Conservation (phyloP, 2,888 invertebrate species). For the Metacarcinus magister region DNA sequence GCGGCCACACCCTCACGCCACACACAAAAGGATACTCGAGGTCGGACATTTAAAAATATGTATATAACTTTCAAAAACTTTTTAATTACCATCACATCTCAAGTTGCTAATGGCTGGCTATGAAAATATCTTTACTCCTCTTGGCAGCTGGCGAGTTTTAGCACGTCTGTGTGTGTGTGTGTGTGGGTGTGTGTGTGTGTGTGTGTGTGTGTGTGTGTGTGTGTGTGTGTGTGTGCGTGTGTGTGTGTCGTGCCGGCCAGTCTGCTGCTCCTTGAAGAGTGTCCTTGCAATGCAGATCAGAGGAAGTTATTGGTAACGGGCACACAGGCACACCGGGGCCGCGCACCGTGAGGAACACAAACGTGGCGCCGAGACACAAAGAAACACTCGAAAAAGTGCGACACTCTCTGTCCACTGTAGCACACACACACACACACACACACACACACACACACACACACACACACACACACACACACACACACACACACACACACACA, state of each 20-base stretch:
- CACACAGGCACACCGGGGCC: constrained; percentile 4
- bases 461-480: constrained; percentile 15
- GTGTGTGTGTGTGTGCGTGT: constrained; percentile 52
- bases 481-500: too few relatives aligned
- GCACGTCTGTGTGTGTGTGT: constrained; percentile 46
- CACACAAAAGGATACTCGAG: constrained; percentile 70
- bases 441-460: constrained; percentile 27
- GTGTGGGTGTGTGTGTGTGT: constrained; percentile 53
- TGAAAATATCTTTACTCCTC: constrained; percentile 71
- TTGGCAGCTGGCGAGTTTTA: constrained; percentile 63
- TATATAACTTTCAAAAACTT: constrained; percentile 72
- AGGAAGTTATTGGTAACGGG: constrained; percentile 26
- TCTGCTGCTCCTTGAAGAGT: background rate
- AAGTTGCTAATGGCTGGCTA: constrained; percentile 70
- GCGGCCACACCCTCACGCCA: constrained; percentile 19
- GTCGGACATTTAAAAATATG: constrained; percentile 71
- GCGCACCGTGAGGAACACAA: background rate
- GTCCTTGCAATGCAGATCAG: background rate
- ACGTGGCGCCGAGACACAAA: background rate
- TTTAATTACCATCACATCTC: constrained; percentile 75
- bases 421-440: constrained; percentile 34
- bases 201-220: constrained; percentile 64
- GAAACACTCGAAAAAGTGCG: background rate
- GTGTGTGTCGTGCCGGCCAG: constrained; percentile 46
- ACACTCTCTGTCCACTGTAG: background rate